These are phyloP conservation scores for Agriotes lineatus DNA, from an alignment of 2,888 invertebrate genomes.

Conservation along the genomic window DNA sequence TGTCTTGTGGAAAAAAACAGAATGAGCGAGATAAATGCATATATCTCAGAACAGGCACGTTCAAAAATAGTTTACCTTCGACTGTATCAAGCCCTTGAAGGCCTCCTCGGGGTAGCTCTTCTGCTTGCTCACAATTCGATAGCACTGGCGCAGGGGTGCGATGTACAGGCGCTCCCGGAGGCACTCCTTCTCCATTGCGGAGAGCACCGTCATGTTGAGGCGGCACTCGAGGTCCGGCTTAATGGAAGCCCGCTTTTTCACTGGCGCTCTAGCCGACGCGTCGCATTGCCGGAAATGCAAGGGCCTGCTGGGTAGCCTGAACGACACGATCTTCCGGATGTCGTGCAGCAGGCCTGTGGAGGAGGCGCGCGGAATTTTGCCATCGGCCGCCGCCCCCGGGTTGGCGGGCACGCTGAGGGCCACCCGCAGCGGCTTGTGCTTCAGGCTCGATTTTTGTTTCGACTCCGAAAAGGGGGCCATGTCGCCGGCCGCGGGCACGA, in stretches of 20 bases:
- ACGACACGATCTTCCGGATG: slow-evolving; percentile 13
- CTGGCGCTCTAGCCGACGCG: no score
- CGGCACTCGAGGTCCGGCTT: background rate
- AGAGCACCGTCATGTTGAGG: background rate
- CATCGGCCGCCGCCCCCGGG: background rate
- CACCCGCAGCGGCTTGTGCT: slow-evolving; percentile 4
- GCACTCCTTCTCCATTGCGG: slow-evolving; percentile 25
- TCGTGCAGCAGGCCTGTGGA: slow-evolving; percentile 15
- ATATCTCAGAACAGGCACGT: no score
- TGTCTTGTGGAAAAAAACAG: no score
- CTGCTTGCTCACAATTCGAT: slow-evolving; percentile 6
- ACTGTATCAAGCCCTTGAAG: slow-evolving; percentile 5
- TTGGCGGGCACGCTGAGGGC: slow-evolving; percentile 15
- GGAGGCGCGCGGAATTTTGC: background rate
- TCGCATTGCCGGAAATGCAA: background rate
- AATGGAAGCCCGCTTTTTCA: no score
- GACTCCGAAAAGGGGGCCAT: slow-evolving; percentile 2
- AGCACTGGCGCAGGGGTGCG: slow-evolving; percentile 22
- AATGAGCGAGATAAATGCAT: no score
- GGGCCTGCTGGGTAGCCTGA: background rate
- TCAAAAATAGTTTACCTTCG: slow-evolving; percentile 28
- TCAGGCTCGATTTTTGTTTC: background rate
- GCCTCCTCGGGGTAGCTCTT: slow-evolving; percentile 9
- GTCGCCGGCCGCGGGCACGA: background rate
- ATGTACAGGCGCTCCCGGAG: slow-evolving; percentile 23